A percentile compares a stretch with the other conserved stretches of the same genome.
phyloP scores from a whole-genome alignment of 2,797 vertebrate species.

The Mallotus villosus region DNA sequence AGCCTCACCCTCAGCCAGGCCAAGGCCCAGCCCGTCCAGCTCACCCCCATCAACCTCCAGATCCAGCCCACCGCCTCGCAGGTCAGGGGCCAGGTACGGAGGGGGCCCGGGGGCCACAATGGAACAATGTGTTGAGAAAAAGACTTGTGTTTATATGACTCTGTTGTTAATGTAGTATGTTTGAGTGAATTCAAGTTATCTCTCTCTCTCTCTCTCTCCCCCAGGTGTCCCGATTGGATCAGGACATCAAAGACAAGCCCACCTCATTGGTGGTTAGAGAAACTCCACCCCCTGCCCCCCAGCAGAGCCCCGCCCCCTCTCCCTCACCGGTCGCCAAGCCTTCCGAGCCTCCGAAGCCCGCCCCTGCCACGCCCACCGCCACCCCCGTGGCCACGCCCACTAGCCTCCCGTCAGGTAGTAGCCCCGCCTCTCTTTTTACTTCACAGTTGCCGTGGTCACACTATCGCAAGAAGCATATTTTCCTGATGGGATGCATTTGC shows the following conservation, averaged over 20 bases:
- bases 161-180: too few relatives aligned
- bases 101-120: neutral
- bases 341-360: slow-evolving; percentile 71
- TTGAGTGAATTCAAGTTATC: too few relatives aligned
- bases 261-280: slow-evolving; percentile 79
- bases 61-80: slow-evolving; percentile 78
- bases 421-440: too few relatives aligned
- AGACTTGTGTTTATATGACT: too few relatives aligned
- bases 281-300: slow-evolving; percentile 56
- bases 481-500: too few relatives aligned
- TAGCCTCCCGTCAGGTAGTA: neutral
- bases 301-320: slow-evolving; percentile 12
- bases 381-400: slow-evolving; percentile 62
- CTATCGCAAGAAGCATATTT: too few relatives aligned
- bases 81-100: slow-evolving; percentile 19
- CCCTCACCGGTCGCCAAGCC: slow-evolving; percentile 65
- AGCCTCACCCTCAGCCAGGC: slow-evolving; percentile 75
- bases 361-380: slow-evolving; percentile 61
- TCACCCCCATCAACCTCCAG: slow-evolving; percentile 92
- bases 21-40: slow-evolving; percentile 87
- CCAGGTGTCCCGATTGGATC: slow-evolving; percentile 76
- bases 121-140: neutral
- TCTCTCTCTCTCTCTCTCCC: neutral
- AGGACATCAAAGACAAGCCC: slow-evolving; percentile 83
- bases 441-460: too few relatives aligned